These are phyloP conservation scores for Galleria mellonella DNA, from an alignment of 1,140 invertebrate species.

Conservation along the genomic window DNA sequence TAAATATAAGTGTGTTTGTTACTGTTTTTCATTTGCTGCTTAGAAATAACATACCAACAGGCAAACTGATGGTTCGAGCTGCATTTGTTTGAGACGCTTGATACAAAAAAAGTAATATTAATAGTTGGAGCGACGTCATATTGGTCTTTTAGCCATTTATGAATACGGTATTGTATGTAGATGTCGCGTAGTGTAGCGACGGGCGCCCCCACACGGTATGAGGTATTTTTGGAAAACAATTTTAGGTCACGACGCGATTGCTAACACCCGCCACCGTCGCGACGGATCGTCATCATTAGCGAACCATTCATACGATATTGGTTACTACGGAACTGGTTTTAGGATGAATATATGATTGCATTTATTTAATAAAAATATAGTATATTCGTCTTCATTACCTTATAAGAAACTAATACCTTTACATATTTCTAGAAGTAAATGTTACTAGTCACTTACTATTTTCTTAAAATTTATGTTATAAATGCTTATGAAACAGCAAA, in stretches of 20 bases:
- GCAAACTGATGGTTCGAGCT: conserved; percentile 16
- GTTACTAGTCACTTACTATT: too few relatives aligned
- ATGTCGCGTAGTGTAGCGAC: conserved; percentile 20
- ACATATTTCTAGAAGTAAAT: too few relatives aligned
- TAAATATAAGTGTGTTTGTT: not conserved
- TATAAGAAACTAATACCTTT: too few relatives aligned
- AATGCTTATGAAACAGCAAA: too few relatives aligned
- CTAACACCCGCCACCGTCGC: conserved; percentile 23
- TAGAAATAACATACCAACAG: conserved; percentile 24
- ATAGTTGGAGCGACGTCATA: not conserved
- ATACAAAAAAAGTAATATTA: not conserved
- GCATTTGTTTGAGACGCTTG: conserved; percentile 3
- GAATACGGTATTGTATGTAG: conserved; percentile 18
- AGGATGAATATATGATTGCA: not conserved
- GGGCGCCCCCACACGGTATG: conserved; percentile 44
- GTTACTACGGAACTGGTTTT: conserved; percentile 2
- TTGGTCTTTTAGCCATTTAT: conserved; percentile 9
- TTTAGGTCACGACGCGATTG: conserved; percentile 51
- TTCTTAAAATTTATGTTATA: too few relatives aligned
- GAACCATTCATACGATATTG: not conserved
- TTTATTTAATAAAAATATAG: too few relatives aligned
- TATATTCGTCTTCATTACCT: too few relatives aligned
- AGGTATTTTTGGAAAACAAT: conserved; percentile 67
- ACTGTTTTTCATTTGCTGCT: not conserved
- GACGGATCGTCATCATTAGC: conserved; percentile 1